A percentile compares a stretch with the other conserved stretches of the same genome.
These are phyloP conservation scores for Psilopsiagon aurifrons DNA, from an alignment of 2,113 vertebrate genomes.

Conservation along the genomic window DNA sequence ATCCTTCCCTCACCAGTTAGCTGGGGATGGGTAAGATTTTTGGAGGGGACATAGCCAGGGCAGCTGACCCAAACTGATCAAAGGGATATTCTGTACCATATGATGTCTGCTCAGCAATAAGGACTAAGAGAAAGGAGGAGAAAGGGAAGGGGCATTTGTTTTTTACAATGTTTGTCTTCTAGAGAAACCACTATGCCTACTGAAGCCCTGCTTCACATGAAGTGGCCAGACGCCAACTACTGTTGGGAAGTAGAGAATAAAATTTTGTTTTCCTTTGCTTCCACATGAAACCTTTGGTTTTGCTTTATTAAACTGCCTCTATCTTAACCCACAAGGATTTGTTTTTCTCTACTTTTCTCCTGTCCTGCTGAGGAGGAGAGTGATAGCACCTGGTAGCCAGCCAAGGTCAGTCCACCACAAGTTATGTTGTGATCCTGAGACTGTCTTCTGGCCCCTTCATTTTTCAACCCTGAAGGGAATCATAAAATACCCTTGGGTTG, in stretches of 20 bases:
- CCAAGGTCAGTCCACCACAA: not conserved
- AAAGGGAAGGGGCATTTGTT: not conserved
- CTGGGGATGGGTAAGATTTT: not conserved
- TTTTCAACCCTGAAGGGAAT: not conserved
- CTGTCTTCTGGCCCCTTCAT: not conserved
- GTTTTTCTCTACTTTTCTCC: not conserved
- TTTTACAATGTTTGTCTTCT: not conserved
- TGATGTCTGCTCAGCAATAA: not conserved
- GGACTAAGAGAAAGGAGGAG: not conserved
- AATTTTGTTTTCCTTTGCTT: not conserved
- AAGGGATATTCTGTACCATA: not conserved
- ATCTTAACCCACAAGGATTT: not conserved
- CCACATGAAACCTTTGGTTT: not conserved
- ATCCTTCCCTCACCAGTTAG: not conserved
- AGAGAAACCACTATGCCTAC: not conserved
- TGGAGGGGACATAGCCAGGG: not conserved
- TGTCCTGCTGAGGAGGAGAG: not conserved
- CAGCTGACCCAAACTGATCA: not conserved
- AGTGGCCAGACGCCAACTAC: not conserved
- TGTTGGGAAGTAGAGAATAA: not conserved
- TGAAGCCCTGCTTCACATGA: not conserved
- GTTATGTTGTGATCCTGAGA: not conserved
- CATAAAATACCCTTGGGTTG: not conserved
- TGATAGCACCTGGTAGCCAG: not conserved
- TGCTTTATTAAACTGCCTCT: not conserved